phyloP scores from a whole-genome alignment of 2,888 invertebrate genomes.

The Rhorus exstirpatorius region DNA sequence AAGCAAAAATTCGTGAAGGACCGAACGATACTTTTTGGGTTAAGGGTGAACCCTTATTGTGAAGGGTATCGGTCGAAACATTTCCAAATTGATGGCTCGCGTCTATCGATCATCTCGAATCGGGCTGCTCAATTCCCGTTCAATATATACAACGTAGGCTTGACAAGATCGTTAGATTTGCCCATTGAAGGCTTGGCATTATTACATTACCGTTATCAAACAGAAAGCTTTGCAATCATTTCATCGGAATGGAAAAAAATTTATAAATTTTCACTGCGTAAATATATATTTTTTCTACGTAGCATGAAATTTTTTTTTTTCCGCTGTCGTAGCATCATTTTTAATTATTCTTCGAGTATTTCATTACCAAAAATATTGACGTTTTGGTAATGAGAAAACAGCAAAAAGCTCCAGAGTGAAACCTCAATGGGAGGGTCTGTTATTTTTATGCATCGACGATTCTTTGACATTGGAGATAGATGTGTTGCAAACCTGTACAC shows the following conservation, averaged over 20 bases:
- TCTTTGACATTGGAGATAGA: not conserved
- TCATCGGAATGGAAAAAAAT: no score
- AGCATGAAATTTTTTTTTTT: no score
- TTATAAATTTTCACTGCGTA: no score
- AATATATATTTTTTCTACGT: no score
- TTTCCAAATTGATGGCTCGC: conserved; percentile 25
- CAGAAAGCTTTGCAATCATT: no score
- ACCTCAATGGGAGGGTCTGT: no score
- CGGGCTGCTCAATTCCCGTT: conserved; percentile 33
- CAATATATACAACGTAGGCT: conserved; percentile 37
- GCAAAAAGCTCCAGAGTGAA: no score
- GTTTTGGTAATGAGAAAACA: no score
- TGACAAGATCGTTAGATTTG: conserved; percentile 12
- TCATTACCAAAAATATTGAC: no score
- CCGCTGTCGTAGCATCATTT: no score
- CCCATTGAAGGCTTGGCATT: not conserved
- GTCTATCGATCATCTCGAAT: conserved; percentile 47
- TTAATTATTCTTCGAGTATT: no score
- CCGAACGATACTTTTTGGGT: not conserved
- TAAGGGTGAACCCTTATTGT: not conserved
- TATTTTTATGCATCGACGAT: not conserved
- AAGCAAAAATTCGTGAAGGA: not conserved
- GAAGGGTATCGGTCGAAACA: conserved; percentile 13
- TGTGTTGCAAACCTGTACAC: not conserved
- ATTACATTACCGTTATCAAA: no score